These are phyloP conservation scores for Aphodius granarius DNA, from an alignment of 2,888 invertebrate genomes.

Conservation along the genomic window DNA sequence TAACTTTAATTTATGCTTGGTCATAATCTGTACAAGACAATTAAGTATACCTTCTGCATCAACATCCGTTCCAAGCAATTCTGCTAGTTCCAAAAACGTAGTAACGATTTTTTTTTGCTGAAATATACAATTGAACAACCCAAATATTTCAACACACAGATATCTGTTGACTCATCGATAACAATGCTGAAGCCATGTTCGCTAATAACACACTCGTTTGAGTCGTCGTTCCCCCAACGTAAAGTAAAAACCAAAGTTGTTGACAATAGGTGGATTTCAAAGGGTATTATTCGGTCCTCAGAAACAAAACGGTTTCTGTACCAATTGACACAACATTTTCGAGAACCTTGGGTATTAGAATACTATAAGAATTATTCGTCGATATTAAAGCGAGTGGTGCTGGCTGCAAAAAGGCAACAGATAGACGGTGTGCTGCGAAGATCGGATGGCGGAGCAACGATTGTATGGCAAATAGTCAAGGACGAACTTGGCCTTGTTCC, in stretches of 20 bases:
- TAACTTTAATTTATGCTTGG: neutral
- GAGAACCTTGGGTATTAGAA: neutral
- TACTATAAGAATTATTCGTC: neutral
- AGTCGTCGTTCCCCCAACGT: neutral
- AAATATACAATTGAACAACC: neutral
- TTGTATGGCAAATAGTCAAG: neutral
- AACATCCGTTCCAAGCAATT: neutral
- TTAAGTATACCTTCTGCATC: conserved; percentile 6
- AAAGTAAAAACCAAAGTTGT: neutral
- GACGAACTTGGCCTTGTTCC: neutral
- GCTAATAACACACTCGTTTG: too few species aligned
- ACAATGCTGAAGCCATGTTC: neutral
- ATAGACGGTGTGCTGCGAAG: neutral
- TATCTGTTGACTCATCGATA: neutral
- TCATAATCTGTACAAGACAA: neutral
- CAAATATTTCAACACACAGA: neutral
- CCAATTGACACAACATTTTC: neutral
- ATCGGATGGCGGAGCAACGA: neutral
- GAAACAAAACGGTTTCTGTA: neutral
- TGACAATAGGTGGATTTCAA: neutral
- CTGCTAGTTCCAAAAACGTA: conserved; percentile 2
- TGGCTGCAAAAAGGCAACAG: neutral
- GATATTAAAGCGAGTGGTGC: neutral
- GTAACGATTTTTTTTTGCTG: neutral
- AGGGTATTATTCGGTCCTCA: neutral